Evolutionary conservation across 2,797 vertebrate species (phyloP), one percentile per base, ranked within the genome.

Genomic region (Pygocentrus nattereri): DNA sequence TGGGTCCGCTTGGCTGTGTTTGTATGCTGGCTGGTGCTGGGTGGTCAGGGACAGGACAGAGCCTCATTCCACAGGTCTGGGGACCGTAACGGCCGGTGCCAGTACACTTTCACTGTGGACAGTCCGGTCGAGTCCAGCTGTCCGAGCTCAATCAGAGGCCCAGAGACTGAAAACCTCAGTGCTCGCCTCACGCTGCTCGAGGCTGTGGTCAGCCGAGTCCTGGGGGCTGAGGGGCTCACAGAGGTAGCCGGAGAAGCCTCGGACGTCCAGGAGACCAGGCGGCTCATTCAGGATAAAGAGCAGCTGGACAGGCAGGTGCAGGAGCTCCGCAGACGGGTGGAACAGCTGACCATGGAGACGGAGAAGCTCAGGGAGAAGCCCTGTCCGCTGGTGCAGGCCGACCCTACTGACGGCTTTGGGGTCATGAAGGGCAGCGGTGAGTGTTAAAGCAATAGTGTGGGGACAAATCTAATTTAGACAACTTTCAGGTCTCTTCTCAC

Each of bases 71-170:
- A 5, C 19, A 69, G 23, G 62, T 59, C 52, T 7, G 95, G 94
- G 0, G 94, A 96, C 88, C 85, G 78, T 10, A 73, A 84, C 0
- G 96, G 96, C 0, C 93, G 88, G 13, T 98, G 97, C 88, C 96
- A 95, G 50, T 98, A 97, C 87, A 95, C 93, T 83, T 99, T 99
- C 90, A 93, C 86, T 0, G 96, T 99, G 4, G 90, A 94, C 89
- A 96, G 96, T 84, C 96, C 95, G 0, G 38, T 11, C 0, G 96
- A 97, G 85, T 78, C 90, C 81, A 94, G 92, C 89, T 98, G 97
- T 88, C 93, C 96, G 0, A 88, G 88, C 44, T 89, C 89, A 12
- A 82, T 50, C 0, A 83, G 79, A 56, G 92, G 74, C 0, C 56
- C 84, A 0, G 94, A 96, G 84, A 71, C 96, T 73, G 95, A 95